Percentiles rank a stretch among this genome's conserved stretches.
Evolutionary conservation across 2,113 vertebrate species (phyloP).

Genomic region (Zapornia atra): DNA sequence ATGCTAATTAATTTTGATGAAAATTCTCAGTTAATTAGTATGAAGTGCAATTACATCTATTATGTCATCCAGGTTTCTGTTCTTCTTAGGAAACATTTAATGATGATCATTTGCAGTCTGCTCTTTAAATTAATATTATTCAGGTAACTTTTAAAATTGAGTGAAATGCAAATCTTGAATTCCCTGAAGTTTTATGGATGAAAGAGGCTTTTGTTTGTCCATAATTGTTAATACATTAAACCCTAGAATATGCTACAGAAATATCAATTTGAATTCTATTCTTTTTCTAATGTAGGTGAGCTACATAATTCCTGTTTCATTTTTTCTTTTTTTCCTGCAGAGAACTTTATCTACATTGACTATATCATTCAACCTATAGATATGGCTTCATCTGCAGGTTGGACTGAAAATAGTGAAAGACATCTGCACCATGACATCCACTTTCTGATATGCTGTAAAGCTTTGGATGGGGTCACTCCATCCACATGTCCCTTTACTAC

Average conservation of each 20-base stretch:
- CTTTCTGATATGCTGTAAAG: neutral
- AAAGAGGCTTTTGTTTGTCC: neutral
- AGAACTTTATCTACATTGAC: neutral
- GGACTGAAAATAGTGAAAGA: neutral
- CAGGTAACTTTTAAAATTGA: neutral
- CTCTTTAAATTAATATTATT: neutral
- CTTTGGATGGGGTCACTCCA: neutral
- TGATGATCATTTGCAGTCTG: neutral
- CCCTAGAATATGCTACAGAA: neutral
- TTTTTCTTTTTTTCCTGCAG: neutral
- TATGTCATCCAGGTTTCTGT: neutral
- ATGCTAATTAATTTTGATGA: slow-evolving; percentile 15
- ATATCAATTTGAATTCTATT: neutral
- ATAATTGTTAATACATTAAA: neutral
- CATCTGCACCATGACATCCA: neutral
- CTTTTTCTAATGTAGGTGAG: neutral
- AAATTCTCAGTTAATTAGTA: neutral
- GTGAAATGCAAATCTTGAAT: neutral
- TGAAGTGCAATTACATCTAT: neutral
- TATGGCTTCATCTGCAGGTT: neutral
- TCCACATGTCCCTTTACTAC: neutral
- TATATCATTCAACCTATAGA: neutral
- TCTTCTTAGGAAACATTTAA: neutral
- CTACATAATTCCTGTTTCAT: neutral
- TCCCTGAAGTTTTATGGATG: neutral